Percentiles rank a stretch among this genome's conserved stretches.
Evolutionary conservation across 1,140 invertebrate genomes (phyloP).

Genomic region (Drosophila baimaii): DNA sequence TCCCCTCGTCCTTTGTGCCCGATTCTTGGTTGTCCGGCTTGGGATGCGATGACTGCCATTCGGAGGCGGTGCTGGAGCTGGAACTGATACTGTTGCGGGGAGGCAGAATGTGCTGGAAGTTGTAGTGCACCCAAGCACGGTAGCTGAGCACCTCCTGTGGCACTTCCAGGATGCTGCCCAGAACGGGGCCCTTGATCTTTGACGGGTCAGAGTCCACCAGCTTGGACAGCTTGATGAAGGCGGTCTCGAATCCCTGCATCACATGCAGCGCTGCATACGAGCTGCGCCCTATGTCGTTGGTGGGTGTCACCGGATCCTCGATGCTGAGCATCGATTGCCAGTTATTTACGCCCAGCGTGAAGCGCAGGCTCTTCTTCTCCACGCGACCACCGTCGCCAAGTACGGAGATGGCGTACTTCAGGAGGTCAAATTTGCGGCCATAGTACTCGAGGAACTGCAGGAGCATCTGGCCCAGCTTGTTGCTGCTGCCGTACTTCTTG

Average conservation of each 20-base stretch:
- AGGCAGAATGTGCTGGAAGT: slow-evolving; percentile 40
- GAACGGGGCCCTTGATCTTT: slow-evolving; percentile 41
- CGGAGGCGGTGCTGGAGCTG: slow-evolving; percentile 5
- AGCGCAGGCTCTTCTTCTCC: slow-evolving; percentile 45
- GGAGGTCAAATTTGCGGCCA: slow-evolving; percentile 66
- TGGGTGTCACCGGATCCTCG: slow-evolving; percentile 65
- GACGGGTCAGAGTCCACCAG: slow-evolving; percentile 58
- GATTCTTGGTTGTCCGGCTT: background rate
- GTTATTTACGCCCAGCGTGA: slow-evolving; percentile 17
- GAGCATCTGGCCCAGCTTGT: slow-evolving; percentile 52
- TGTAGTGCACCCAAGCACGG: slow-evolving; percentile 58
- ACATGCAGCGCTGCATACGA: slow-evolving; percentile 56
- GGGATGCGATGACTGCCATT: slow-evolving; percentile 2
- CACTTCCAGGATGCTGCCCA: slow-evolving; percentile 49
- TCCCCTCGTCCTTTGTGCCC: background rate
- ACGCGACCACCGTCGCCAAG: slow-evolving; percentile 33
- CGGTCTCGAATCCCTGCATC: slow-evolving; percentile 54
- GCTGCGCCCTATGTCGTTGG: slow-evolving; percentile 67
- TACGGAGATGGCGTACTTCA: slow-evolving; percentile 55
- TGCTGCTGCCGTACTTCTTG: slow-evolving; percentile 30
- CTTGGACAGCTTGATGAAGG: slow-evolving; percentile 59
- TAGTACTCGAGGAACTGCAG: slow-evolving; percentile 67
- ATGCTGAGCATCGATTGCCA: slow-evolving; percentile 63
- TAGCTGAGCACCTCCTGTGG: slow-evolving; percentile 43
- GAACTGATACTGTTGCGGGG: background rate